These are phyloP conservation scores for Hozukius guyotensis DNA, from an alignment of 2,797 vertebrate species.

Conservation along the genomic window DNA sequence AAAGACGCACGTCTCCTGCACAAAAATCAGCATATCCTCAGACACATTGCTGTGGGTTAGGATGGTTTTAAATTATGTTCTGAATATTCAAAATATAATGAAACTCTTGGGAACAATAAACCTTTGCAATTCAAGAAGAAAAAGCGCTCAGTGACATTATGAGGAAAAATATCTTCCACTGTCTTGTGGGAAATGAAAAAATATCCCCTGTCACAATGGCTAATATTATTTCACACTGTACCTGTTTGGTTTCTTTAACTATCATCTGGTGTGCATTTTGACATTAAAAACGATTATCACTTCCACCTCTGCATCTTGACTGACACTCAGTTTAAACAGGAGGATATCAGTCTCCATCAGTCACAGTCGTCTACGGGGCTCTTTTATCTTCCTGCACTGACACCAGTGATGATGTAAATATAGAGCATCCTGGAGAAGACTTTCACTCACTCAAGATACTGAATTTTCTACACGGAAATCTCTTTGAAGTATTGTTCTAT, in stretches of 20 bases:
- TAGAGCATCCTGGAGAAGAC: conserved; percentile 11
- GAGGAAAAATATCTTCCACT: conserved; percentile 25
- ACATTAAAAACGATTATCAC: background rate
- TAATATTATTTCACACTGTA: conserved; percentile 21
- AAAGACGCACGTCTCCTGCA: conserved; percentile 9
- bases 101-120: conserved; percentile 49
- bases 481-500: conserved; percentile 52
- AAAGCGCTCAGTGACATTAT: conserved; percentile 36
- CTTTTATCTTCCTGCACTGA: conserved; percentile 48
- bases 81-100: conserved; percentile 59
- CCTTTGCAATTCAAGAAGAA: conserved; percentile 38
- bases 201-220: background rate
- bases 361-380: conserved; percentile 15
- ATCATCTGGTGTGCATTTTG: conserved; percentile 10
- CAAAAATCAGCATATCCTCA: conserved; percentile 33
- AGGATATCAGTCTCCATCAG: conserved; percentile 37
- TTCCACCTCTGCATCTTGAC: conserved; percentile 24
- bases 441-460: conserved; percentile 32
- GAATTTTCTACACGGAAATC: conserved; percentile 24
- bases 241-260: conserved; percentile 16
- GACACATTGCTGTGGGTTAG: conserved; percentile 20
- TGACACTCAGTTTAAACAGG: conserved; percentile 17
- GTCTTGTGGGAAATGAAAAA: conserved; percentile 40
- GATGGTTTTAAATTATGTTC: conserved; percentile 49
- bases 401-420: conserved; percentile 26